Evolutionary conservation across 1,140 invertebrate species (phyloP).

Genomic region (Drosophila oshimai): DNA sequence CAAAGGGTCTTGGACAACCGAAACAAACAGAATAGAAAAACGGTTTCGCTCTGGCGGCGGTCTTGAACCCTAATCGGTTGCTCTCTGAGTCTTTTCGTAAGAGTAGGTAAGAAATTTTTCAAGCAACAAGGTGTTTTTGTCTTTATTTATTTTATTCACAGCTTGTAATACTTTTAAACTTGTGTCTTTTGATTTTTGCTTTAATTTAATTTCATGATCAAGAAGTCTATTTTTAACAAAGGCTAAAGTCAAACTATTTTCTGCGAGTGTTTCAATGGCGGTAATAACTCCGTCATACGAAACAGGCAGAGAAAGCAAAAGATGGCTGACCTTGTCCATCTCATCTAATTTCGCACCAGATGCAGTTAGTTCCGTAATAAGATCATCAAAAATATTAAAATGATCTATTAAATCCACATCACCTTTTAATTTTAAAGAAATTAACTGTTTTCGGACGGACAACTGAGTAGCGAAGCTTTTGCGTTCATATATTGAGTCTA

Average conservation of each 20-base stretch:
- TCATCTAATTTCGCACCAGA: conserved; percentile 64
- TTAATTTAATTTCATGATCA: conserved; percentile 79
- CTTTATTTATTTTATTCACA: neutral
- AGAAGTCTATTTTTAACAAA: conserved; percentile 80
- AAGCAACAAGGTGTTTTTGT: no score
- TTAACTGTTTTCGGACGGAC: conserved; percentile 49
- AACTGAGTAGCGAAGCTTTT: conserved; percentile 76
- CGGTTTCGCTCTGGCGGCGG: no score
- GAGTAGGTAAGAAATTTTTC: no score
- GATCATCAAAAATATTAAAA: conserved; percentile 63
- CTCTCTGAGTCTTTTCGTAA: no score
- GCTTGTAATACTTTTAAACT: conserved; percentile 51
- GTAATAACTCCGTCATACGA: conserved; percentile 80
- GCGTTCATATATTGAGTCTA: conserved; percentile 76
- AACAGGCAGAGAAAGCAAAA: no score
- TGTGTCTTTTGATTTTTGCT: conserved; percentile 43
- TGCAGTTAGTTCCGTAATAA: neutral
- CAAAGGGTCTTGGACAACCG: no score
- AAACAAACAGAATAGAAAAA: no score
- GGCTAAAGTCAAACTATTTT: conserved; percentile 66
- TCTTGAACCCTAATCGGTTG: no score
- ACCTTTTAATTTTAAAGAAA: conserved; percentile 61
- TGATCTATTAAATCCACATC: neutral
- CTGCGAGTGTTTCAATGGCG: conserved; percentile 80
- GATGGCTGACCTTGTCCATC: no score